Evolutionary conservation across 2,113 vertebrate species (phyloP).

Genomic region (Chrysochloris asiatica): DNA sequence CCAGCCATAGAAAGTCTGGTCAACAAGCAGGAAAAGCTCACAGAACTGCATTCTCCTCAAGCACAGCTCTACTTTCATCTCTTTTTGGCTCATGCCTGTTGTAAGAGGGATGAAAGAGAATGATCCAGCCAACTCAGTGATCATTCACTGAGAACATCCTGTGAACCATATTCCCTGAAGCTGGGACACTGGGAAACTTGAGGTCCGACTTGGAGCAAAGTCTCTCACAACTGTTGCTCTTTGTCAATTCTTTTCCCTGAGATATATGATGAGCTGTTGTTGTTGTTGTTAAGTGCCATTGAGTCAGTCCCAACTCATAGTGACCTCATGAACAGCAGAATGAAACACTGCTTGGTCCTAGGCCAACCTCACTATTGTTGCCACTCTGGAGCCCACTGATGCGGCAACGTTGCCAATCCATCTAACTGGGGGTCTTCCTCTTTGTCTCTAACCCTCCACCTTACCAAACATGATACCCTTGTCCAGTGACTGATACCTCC

Average conservation of each 20-base stretch:
- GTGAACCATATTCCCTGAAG: fast-evolving
- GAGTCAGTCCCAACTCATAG: neutral
- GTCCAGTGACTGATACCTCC: neutral
- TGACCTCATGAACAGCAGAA: too few species aligned
- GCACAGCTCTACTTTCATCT: neutral
- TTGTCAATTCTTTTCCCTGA: too few species aligned
- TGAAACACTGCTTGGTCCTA: too few species aligned
- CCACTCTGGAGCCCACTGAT: too few species aligned
- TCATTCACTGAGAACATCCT: neutral
- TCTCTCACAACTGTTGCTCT: too few species aligned
- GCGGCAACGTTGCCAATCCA: too few species aligned
- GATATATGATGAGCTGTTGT: too few species aligned
- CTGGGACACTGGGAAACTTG: neutral
- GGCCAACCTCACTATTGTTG: too few species aligned
- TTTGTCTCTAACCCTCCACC: too few species aligned
- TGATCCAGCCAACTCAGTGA: neutral
- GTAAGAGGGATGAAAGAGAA: fast-evolving
- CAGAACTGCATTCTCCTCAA: fast-evolving
- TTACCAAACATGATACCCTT: too few species aligned
- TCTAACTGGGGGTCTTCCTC: too few species aligned
- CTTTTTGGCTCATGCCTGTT: neutral
- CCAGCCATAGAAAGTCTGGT: neutral
- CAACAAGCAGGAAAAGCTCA: neutral
- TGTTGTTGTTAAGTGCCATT: neutral
- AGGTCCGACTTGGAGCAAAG: neutral